Conservation (phyloP, 1,140 invertebrate species). For the Meteorus sp. region DNA sequence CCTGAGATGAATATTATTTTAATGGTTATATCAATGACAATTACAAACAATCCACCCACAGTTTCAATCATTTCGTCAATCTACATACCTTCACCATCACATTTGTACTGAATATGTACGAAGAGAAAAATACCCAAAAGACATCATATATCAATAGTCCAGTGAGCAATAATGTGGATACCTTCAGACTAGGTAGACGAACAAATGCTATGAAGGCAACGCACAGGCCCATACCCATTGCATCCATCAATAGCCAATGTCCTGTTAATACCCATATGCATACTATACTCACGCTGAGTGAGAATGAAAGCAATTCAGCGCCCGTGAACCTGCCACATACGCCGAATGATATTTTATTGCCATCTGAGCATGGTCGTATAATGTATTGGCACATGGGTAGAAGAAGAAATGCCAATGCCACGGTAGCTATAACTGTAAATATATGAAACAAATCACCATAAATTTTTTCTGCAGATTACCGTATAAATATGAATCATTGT, state of each 20-base stretch:
- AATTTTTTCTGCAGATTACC: neutral
- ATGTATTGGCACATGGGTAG: conserved; percentile 97
- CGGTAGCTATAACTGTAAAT: conserved; percentile 89
- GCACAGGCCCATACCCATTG: conserved; percentile 96
- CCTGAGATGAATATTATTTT: conserved; percentile 52
- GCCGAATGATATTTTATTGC: conserved; percentile 88
- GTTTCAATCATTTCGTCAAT: neutral
- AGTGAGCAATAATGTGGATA: conserved; percentile 91
- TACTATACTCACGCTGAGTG: conserved; percentile 89
- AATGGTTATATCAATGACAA: neutral
- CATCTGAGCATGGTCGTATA: conserved; percentile 82
- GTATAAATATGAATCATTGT: conserved; percentile 22
- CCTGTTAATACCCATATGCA: conserved; percentile 96
- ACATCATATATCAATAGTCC: conserved; percentile 96
- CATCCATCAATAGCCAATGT: conserved; percentile 98
- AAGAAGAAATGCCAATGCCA: conserved; percentile 92
- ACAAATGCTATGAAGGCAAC: conserved; percentile 97
- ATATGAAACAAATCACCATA: too few species aligned
- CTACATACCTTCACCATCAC: conserved; percentile 92
- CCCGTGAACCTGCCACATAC: conserved; percentile 88
- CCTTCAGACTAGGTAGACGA: conserved; percentile 92
- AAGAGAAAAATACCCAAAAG: conserved; percentile 98
- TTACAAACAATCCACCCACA: neutral
- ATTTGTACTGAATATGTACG: conserved; percentile 97
- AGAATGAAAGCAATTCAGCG: conserved; percentile 91